Evolutionary conservation across 2,113 vertebrate species (phyloP).

Genomic region (Rhea pennata): DNA sequence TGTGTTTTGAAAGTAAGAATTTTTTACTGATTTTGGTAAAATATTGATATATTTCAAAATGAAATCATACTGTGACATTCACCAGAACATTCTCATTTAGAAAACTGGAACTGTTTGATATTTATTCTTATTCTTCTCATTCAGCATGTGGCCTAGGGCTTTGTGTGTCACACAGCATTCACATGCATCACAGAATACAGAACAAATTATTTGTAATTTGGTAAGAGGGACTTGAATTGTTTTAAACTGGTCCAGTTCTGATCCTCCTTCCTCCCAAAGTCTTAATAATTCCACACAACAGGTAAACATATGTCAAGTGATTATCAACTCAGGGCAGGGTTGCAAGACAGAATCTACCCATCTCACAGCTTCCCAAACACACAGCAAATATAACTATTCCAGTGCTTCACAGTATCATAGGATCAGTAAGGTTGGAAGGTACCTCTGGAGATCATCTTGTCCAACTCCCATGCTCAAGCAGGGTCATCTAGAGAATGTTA

Average conservation of each 20-base stretch:
- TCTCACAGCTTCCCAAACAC: not conserved
- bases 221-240: not conserved
- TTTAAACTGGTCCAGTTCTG: not conserved
- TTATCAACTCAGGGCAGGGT: not conserved
- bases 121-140: not conserved
- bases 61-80: not conserved
- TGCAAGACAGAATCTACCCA: not conserved
- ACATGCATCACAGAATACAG: not conserved
- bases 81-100: not conserved
- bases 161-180: rapidly evolving
- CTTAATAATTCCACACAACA: not conserved
- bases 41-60: not conserved
- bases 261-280: not conserved
- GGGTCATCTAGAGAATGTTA: too few relatives aligned
- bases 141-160: not conserved
- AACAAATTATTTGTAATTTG: not conserved
- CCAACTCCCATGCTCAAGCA: too few relatives aligned
- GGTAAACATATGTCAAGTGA: not conserved
- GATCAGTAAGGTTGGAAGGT: too few relatives aligned
- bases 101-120: not conserved
- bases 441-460: too few relatives aligned
- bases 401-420: not conserved
- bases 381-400: not conserved
- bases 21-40: not conserved
- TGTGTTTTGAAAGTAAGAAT: not conserved